Percentiles rank a stretch among this genome's conserved stretches.
Conservation (phyloP, 2,113 vertebrate genomes). For the Melospiza georgiana region DNA sequence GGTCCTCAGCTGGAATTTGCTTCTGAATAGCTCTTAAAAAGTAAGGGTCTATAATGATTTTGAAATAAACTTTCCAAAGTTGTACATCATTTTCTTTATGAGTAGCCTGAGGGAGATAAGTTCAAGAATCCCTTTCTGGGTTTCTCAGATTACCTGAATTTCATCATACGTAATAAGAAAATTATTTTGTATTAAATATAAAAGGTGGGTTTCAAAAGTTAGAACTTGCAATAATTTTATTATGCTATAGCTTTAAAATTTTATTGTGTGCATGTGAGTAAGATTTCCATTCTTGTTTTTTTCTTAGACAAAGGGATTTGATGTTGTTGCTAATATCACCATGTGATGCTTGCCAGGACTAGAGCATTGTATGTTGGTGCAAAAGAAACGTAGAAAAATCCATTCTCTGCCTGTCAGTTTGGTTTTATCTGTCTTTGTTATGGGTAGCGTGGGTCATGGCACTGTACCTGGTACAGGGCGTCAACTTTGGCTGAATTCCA, state of each 20-base stretch:
- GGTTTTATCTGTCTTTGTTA: background rate
- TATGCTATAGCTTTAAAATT: constrained; percentile 21
- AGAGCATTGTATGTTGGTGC: background rate
- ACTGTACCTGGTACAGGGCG: background rate
- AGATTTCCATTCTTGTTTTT: background rate
- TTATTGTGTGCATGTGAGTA: background rate
- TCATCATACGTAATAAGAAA: constrained; percentile 49
- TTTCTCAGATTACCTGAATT: constrained; percentile 64
- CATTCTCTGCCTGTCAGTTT: background rate
- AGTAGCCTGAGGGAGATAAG: constrained; percentile 60
- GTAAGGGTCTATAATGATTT: constrained; percentile 15
- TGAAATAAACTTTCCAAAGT: constrained; percentile 43
- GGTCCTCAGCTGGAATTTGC: constrained; percentile 34
- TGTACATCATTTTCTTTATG: constrained; percentile 61
- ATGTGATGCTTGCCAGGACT: background rate
- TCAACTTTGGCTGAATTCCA: background rate
- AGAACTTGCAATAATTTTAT: constrained; percentile 39
- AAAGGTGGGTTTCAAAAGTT: constrained; percentile 50
- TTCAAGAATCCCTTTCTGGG: constrained; percentile 45
- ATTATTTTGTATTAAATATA: constrained; percentile 63
- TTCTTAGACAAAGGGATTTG: background rate
- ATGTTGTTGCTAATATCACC: background rate
- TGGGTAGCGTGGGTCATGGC: fast-evolving
- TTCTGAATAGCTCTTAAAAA: constrained; percentile 34
- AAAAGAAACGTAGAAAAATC: background rate